Evolutionary conservation across 2,797 vertebrate species (phyloP).

Genomic region (Scyliorhinus canicula): DNA sequence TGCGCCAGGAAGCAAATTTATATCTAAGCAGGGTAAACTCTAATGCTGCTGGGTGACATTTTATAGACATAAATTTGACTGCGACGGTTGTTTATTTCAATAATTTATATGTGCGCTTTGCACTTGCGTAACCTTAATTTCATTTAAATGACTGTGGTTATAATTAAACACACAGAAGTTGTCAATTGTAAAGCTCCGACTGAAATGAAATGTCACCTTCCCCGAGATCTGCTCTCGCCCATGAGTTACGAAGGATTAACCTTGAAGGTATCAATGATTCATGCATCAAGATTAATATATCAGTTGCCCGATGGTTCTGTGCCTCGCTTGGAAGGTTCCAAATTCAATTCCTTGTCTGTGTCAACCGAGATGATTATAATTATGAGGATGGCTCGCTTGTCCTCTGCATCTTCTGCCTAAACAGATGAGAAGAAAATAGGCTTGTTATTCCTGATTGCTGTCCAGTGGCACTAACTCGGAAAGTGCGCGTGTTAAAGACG

Average conservation of each 20-base stretch:
- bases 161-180: conserved; percentile 19
- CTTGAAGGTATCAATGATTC: not conserved
- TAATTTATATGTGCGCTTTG: not conserved
- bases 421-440: not conserved
- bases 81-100: not conserved
- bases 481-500: not conserved
- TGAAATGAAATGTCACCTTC: not conserved
- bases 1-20: not conserved
- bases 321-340: not conserved
- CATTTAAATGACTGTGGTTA: not conserved
- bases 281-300: not conserved
- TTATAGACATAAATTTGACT: conserved; percentile 34
- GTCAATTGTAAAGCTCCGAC: not conserved
- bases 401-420: not conserved
- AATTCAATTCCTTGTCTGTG: not conserved
- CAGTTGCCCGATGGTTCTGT: not conserved
- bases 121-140: not conserved
- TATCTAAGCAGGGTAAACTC: not conserved
- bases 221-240: not conserved
- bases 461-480: not conserved
- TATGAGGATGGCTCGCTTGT: not conserved
- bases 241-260: not conserved
- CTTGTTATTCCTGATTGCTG: not conserved
- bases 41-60: not conserved
- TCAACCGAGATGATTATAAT: not conserved